phyloP scores from a whole-genome alignment of 2,888 invertebrate species.

The Drosophila leonis region DNA sequence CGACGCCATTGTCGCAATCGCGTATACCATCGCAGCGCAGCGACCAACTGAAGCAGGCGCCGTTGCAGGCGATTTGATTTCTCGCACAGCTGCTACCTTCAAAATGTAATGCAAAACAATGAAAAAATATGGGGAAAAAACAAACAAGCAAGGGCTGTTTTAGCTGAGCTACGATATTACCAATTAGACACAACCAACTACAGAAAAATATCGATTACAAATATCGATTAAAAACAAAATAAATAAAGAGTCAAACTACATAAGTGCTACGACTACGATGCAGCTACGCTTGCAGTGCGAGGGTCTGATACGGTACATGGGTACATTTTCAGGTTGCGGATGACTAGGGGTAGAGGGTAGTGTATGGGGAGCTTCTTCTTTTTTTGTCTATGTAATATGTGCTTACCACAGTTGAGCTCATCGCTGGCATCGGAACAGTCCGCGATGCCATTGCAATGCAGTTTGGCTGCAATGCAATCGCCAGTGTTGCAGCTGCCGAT shows the following conservation, averaged over 20 bases:
- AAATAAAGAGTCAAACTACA: not conserved
- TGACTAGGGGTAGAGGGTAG: not conserved
- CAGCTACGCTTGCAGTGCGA: conserved; percentile 18
- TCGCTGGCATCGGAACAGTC: conserved; percentile 88
- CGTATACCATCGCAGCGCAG: conserved; percentile 87
- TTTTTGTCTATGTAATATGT: not conserved
- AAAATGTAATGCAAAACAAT: conserved; percentile 29
- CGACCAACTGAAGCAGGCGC: conserved; percentile 86
- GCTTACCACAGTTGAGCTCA: conserved; percentile 87
- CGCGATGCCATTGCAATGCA: conserved; percentile 87
- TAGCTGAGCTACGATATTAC: conserved; percentile 1
- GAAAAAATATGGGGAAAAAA: conserved; percentile 3
- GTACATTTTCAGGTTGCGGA: not conserved
- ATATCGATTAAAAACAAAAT: not conserved
- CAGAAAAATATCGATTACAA: not conserved
- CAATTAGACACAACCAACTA: conserved; percentile 4
- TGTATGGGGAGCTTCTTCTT: not conserved
- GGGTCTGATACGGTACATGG: not conserved
- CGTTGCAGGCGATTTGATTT: conserved; percentile 76
- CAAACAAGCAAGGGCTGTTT: not conserved
- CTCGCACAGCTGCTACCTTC: conserved; percentile 50
- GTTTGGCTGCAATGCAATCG: conserved; percentile 87
- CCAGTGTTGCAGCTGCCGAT: conserved; percentile 87
- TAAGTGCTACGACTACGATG: conserved; percentile 6
- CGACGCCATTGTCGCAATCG: conserved; percentile 88